A percentile compares a stretch with the other conserved stretches of the same genome.
Conservation (phyloP, 2,888 invertebrate species). For the Stenchaetothrips biformis region DNA sequence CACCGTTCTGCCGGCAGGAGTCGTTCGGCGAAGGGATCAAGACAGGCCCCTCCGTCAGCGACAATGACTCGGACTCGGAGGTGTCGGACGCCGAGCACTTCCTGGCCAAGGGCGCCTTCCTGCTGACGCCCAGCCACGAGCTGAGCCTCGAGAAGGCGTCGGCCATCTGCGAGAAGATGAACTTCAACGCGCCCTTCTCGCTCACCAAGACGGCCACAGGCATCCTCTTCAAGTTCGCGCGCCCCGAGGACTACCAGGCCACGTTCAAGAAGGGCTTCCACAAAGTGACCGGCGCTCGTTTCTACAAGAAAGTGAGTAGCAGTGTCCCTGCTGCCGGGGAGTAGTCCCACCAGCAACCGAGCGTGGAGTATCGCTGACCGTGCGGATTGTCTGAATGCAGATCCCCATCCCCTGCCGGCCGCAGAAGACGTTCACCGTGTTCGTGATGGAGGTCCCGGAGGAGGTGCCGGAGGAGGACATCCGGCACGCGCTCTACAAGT, state of each 20-base stretch:
- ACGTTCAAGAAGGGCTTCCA: slow-evolving; percentile 84
- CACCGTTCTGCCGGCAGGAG: slow-evolving; percentile 5
- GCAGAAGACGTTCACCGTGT: slow-evolving; percentile 79
- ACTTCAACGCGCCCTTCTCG: slow-evolving; percentile 79
- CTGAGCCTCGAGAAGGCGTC: slow-evolving; percentile 81
- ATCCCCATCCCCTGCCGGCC: slow-evolving; percentile 80
- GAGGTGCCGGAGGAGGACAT: slow-evolving; percentile 82
- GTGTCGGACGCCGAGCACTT: slow-evolving; percentile 70
- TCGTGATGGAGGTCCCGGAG: slow-evolving; percentile 76
- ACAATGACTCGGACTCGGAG: slow-evolving; percentile 73
- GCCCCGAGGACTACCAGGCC: slow-evolving; percentile 79
- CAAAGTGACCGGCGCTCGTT: slow-evolving; percentile 76
- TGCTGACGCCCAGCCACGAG: slow-evolving; percentile 80
- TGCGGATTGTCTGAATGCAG: slow-evolving; percentile 44
- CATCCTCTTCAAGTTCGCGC: slow-evolving; percentile 81
- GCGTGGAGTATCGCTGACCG: background rate
- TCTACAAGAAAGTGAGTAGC: slow-evolving; percentile 72
- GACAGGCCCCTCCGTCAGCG: slow-evolving; percentile 39
- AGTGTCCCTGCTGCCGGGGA: slow-evolving; percentile 27
- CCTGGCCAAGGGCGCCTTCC: slow-evolving; percentile 65
- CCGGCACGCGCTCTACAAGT: slow-evolving; percentile 67
- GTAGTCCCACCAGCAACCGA: background rate
- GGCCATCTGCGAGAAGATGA: slow-evolving; percentile 81
- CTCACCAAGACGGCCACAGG: slow-evolving; percentile 84
- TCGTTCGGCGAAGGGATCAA: slow-evolving; percentile 11